Base-by-base conservation (phyloP, 2,888 invertebrate genomes). In the Pogonocherus hispidulus region DNA sequence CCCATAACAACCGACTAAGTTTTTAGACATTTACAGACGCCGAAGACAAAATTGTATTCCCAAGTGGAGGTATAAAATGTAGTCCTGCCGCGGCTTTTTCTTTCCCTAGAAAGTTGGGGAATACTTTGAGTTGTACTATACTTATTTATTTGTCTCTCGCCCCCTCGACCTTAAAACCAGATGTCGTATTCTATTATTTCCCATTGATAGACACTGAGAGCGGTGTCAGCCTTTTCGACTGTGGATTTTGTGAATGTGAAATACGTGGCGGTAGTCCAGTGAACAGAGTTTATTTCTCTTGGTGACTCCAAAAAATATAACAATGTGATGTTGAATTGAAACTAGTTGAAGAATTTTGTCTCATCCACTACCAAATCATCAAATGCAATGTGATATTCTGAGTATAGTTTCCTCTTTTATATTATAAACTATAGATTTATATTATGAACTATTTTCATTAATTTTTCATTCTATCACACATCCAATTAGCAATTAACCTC, bases 101-200 rank as follows among this genome's bases (percentile, higher is more conserved):
- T 20, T 47, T 6, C 51, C 16, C 4, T 2, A 9, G 37, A 37
- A 62, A 47, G 32, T 59, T 19, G 16, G 46, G 47, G 47, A 59
- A 47, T 47, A 62, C 51, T 62, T 62, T 37, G 51, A 51, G 51
- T 37, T 62, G 49, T 14, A 32, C 44, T 16, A 49, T 51, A 51
- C 37, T 62, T 62, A 62, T 62, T 62, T 62, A 62, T 62, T 62
- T 51, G 65, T 32, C 66, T 63, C 62, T 32, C 37, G 19, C 64
- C 64, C n/a, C 54, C 62, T 47, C 62, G 44, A 59, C 32, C 70
- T 52, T 67, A 63, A 66, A 69, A 72, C 63, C 72, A 69, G 71
- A 67, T 69, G 73, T 71, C 73, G 71, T 74, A 72, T 73, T 72
- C 62, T 71, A 73, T 73, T 74, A 76, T 70, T 74, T 70, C 55